Evolutionary conservation across 1,140 invertebrate genomes (phyloP).

Genomic region (Drosophila arawakana): DNA sequence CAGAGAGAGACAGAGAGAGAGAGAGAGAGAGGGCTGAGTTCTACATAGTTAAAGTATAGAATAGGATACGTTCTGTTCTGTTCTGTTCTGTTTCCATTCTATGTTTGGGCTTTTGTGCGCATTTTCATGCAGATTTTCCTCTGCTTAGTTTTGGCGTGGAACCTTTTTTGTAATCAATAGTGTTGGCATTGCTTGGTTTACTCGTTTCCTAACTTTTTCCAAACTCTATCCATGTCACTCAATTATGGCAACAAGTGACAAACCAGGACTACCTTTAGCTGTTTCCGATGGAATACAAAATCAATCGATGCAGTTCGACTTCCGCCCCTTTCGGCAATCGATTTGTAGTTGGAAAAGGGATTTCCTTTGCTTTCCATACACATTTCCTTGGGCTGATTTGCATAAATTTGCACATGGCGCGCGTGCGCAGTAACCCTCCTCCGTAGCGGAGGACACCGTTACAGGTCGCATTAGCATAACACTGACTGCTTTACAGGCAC

Average conservation of each 20-base stretch:
- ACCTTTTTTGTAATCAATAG: slow-evolving; percentile 82
- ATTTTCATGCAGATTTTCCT: slow-evolving; percentile 80
- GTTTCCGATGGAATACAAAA: slow-evolving; percentile 19
- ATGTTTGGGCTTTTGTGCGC: slow-evolving; percentile 67
- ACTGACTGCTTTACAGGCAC: slow-evolving; percentile 57
- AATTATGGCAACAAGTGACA: slow-evolving; percentile 74
- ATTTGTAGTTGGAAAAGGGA: slow-evolving; percentile 29
- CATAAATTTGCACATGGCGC: slow-evolving; percentile 70
- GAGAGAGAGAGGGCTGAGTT: slow-evolving; percentile 26
- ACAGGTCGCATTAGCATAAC: slow-evolving; percentile 82
- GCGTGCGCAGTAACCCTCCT: slow-evolving; percentile 72
- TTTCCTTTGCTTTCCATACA: slow-evolving; percentile 30
- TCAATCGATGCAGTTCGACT: slow-evolving; percentile 42
- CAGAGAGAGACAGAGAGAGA: slow-evolving; percentile 45
- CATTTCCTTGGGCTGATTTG: slow-evolving; percentile 38
- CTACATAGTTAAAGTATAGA: slow-evolving; percentile 16
- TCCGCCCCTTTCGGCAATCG: slow-evolving; percentile 47
- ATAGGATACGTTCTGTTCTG: slow-evolving; percentile 29
- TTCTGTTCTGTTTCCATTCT: slow-evolving; percentile 31
- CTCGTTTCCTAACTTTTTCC: slow-evolving; percentile 15
- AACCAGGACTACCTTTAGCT: slow-evolving; percentile 21
- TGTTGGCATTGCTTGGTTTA: slow-evolving; percentile 7
- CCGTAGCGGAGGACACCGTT: slow-evolving; percentile 25
- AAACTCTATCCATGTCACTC: slow-evolving; percentile 74
- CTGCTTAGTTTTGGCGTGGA: slow-evolving; percentile 52